Conservation (phyloP, 2,797 vertebrate species). For the Chelon auratus region DNA sequence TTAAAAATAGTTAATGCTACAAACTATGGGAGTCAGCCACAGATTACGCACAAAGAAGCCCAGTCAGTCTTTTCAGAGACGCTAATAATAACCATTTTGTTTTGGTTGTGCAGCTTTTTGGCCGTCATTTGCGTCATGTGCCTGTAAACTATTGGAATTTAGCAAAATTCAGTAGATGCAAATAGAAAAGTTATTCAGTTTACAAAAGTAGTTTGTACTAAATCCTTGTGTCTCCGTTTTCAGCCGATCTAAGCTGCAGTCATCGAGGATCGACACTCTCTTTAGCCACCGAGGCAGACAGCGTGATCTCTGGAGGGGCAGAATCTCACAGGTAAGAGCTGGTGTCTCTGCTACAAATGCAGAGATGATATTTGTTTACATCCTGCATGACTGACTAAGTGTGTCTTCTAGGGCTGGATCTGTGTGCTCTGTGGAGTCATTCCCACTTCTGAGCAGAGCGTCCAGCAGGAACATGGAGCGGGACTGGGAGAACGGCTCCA, state of each 20-base stretch:
- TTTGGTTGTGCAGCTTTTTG: slow-evolving; percentile 7
- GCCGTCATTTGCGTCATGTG: background rate
- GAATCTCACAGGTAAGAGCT: slow-evolving; percentile 71
- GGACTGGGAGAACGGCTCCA: slow-evolving; percentile 97
- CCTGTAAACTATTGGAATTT: slow-evolving; percentile 1
- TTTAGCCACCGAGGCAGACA: slow-evolving; percentile 92
- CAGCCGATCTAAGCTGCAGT: slow-evolving; percentile 90
- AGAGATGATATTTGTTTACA: background rate
- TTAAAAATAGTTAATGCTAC: background rate
- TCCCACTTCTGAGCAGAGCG: slow-evolving; percentile 85
- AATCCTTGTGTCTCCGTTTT: slow-evolving; percentile 15
- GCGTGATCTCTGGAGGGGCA: slow-evolving; percentile 90
- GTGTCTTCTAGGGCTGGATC: slow-evolving; percentile 71
- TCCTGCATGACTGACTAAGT: background rate
- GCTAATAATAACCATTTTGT: background rate
- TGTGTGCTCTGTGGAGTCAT: slow-evolving; percentile 90
- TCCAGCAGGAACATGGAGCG: slow-evolving; percentile 92
- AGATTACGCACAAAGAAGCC: background rate
- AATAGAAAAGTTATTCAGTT: background rate
- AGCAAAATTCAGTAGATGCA: background rate
- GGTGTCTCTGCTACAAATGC: background rate
- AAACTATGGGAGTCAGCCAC: background rate
- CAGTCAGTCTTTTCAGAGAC: background rate
- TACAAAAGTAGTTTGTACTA: background rate
- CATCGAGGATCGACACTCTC: slow-evolving; percentile 95